phyloP scores from a whole-genome alignment of 1,140 invertebrate species.

The Patella vulgata region DNA sequence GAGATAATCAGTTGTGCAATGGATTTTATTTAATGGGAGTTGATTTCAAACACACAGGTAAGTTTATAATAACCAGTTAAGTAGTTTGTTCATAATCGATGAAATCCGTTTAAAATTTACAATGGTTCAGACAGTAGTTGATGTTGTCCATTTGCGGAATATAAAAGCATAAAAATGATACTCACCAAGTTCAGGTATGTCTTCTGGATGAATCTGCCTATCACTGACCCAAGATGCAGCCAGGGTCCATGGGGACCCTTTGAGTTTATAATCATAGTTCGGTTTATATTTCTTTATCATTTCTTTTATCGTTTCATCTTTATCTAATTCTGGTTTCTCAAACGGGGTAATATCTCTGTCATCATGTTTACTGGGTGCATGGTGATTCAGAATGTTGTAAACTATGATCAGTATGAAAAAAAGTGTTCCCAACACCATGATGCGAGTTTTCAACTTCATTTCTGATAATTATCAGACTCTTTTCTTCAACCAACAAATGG shows the following conservation, averaged over 20 bases:
- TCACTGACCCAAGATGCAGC: conserved; percentile 72
- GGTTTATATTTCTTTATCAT: conserved; percentile 22
- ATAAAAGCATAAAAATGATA: conserved; percentile 38
- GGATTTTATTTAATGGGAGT: too few species aligned
- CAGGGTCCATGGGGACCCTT: conserved; percentile 35
- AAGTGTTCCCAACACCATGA: conserved; percentile 11
- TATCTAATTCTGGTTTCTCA: too few species aligned
- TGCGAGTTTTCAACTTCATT: conserved; percentile 22
- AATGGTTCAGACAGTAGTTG: too few species aligned
- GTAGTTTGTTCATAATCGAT: too few species aligned
- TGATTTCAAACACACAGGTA: too few species aligned
- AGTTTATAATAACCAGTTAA: too few species aligned
- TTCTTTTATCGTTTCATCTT: conserved; percentile 5
- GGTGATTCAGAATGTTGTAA: conserved; percentile 28
- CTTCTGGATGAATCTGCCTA: conserved; percentile 74
- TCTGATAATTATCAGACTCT: neutral
- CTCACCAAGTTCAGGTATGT: conserved; percentile 45
- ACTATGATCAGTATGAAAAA: conserved; percentile 27
- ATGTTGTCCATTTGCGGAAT: too few species aligned
- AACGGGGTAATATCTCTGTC: too few species aligned
- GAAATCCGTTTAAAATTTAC: too few species aligned
- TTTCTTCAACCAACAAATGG: neutral
- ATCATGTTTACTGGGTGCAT: conserved; percentile 8
- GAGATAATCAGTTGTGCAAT: too few species aligned
- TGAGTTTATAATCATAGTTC: conserved; percentile 14